A percentile compares a stretch with the other conserved stretches of the same genome.
Evolutionary conservation across 2,888 invertebrate species (phyloP).

Genomic region (Aporophyla nigra): DNA sequence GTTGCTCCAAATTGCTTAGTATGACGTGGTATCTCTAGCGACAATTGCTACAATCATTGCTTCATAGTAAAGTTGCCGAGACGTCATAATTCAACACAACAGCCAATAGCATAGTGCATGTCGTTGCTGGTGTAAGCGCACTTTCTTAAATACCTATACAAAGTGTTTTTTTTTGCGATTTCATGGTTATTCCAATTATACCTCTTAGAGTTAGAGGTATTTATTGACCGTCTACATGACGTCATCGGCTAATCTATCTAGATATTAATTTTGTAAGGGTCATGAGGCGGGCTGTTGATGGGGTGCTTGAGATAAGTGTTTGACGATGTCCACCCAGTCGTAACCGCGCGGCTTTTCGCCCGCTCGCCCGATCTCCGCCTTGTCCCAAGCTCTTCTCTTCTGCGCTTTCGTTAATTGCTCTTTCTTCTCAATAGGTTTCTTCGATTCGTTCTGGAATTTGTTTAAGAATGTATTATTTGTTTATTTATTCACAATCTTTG

Average conservation of each 20-base stretch:
- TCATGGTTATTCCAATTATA: not conserved
- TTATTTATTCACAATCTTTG: not conserved
- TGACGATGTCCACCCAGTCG: slow-evolving; percentile 99
- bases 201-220: not conserved
- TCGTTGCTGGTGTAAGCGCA: not conserved
- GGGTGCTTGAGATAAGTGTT: slow-evolving; percentile 95
- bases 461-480: slow-evolving; percentile 1
- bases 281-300: slow-evolving; percentile 82
- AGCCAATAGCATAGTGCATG: not conserved
- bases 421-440: slow-evolving; percentile 92
- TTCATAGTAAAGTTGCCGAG: not conserved
- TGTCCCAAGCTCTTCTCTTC: slow-evolving; percentile 97
- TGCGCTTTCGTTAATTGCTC: slow-evolving; percentile 98
- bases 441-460: slow-evolving; percentile 81
- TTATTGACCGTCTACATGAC: not conserved
- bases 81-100: not conserved
- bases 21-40: not conserved
- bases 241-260: not conserved
- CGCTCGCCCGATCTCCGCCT: slow-evolving; percentile 93
- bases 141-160: not conserved
- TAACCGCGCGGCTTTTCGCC: slow-evolving; percentile 97
- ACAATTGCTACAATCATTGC: not conserved
- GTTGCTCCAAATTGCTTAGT: not conserved
- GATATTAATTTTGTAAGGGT: slow-evolving; percentile 61
- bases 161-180: not conserved